A percentile compares a stretch with the other conserved stretches of the same genome.
Evolutionary conservation across 2,797 vertebrate species (phyloP).

Genomic region (Paramormyrops hopkinsi): DNA sequence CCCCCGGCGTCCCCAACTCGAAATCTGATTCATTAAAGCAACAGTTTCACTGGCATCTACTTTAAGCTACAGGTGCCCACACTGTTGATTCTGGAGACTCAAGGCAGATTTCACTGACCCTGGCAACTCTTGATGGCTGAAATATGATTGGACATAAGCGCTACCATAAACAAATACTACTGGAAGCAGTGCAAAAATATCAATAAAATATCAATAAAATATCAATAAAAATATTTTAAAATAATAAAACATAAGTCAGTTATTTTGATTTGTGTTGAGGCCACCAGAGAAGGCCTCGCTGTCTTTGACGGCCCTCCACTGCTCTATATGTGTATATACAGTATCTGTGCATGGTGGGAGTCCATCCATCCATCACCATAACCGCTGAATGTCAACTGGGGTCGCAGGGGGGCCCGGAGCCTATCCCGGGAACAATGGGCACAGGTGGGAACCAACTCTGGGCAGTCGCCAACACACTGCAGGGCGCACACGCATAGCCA

Average conservation of each 20-base stretch:
- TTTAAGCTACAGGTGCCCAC: no score
- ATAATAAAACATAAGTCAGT: background rate
- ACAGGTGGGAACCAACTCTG: background rate
- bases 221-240: background rate
- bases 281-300: background rate
- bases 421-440: background rate
- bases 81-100: no score
- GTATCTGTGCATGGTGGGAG: background rate
- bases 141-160: no score
- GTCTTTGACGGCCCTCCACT: background rate
- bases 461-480: background rate
- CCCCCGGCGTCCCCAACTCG: no score
- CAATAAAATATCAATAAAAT: background rate
- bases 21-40: no score
- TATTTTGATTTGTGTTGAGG: background rate
- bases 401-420: background rate
- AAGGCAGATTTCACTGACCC: no score
- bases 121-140: no score
- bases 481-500: background rate
- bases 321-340: background rate
- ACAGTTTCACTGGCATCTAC: no score
- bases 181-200: no score
- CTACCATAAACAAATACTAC: no score
- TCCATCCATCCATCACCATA: background rate
- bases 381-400: background rate